phyloP scores from a whole-genome alignment of 2,888 invertebrate genomes.

The Tenthredo mesomela region DNA sequence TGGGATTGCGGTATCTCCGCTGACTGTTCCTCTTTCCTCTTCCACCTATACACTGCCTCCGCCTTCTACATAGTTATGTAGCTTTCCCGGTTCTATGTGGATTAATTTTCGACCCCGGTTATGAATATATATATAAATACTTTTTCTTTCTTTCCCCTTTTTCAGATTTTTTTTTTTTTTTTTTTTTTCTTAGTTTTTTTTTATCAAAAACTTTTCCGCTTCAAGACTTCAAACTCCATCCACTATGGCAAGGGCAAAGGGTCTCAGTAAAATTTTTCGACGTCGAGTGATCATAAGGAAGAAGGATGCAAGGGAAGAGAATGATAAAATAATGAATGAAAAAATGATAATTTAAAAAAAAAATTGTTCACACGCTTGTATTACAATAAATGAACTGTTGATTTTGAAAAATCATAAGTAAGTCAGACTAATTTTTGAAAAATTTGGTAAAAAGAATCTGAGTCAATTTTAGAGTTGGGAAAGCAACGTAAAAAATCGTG shows the following conservation, averaged over 20 bases:
- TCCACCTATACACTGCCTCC: conserved; percentile 16
- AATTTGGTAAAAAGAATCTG: too few relatives aligned
- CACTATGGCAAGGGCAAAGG: neutral
- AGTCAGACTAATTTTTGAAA: too few relatives aligned
- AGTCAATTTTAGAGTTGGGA: too few relatives aligned
- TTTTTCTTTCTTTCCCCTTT: neutral
- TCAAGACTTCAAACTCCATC: neutral
- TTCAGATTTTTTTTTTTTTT: neutral
- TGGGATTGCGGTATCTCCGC: conserved; percentile 26
- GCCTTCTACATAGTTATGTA: conserved; percentile 19
- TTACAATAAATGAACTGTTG: too few relatives aligned
- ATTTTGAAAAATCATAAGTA: too few relatives aligned
- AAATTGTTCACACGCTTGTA: too few relatives aligned
- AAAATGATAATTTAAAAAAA: too few relatives aligned
- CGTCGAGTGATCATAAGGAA: neutral
- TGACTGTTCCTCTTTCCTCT: neutral
- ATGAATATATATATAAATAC: neutral
- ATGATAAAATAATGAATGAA: too few relatives aligned
- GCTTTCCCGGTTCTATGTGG: conserved; percentile 30
- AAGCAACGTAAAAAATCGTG: too few relatives aligned
- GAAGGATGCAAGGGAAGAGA: neutral
- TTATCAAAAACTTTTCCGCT: conserved; percentile 5
- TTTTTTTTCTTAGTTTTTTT: conserved; percentile 4
- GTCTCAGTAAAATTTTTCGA: neutral
- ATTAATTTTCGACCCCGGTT: neutral